Base-by-base conservation (phyloP, 2,113 vertebrate species). In the Nyctereutes procyonoides region DNA sequence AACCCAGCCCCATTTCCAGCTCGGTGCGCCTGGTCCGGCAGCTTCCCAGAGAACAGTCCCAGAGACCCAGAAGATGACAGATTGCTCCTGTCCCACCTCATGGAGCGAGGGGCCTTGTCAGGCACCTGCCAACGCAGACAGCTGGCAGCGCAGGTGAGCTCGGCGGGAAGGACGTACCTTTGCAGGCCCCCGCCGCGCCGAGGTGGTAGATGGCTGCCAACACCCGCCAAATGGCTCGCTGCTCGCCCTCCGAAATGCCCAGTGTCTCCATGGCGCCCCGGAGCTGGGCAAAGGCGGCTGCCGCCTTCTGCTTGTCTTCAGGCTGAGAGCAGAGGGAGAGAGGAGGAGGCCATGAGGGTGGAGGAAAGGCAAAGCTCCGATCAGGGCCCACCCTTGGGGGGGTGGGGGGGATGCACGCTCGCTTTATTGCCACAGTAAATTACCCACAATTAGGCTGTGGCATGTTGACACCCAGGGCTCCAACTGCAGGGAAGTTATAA, bases 171-270 rank as follows among this genome's bases (percentile, higher is more conserved):
- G 63, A 95, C 89, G 0, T 98, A 99, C 99, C 99, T 99, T 98
- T 99, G 84, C 99, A 99, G 26, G 99, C 99, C 0, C 99, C 99
- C 0, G 99, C 99, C 0, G 98, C 99, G 22, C 99, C 99, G 43
- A 99, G 99, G 98, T 99, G 99, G 98, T 99, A 99, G 94, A 99
- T 99, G 38, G 98, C 99, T 0, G 99, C 99, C 98, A 99, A 91
- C 77, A 99, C 95, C 0, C 99, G 99, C 99, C 99, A 99, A 71
- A 99, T 90, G 1, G 99, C 99, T 2, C 65, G 98, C 98, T 99
- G 99, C 98, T 99, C 99, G 0, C 98, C 93, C 0, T 95, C 63
- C 0, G 96, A 98, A 98, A 99, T 98, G 88, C 99, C 99, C 98
- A 99, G 98, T 0, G 91, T 99, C 97, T 98, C 99, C 99, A 99